Evolutionary conservation across 1,140 invertebrate genomes (phyloP).

Genomic region (Neoseiulus cucumeris): DNA sequence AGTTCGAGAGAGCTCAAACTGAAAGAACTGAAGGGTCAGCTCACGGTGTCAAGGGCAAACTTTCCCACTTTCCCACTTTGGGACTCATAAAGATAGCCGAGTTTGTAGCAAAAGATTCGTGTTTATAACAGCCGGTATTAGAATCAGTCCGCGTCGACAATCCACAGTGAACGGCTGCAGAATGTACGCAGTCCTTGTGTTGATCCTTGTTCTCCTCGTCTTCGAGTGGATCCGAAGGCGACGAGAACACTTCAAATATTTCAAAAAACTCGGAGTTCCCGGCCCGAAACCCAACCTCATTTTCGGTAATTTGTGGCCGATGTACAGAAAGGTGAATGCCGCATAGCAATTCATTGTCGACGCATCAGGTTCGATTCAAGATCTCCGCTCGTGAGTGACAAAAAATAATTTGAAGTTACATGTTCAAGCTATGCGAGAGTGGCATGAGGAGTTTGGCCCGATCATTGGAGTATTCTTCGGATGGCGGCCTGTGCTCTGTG

Average conservation of each 20-base stretch:
- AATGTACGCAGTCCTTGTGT: not conserved
- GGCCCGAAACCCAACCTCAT: slow-evolving; percentile 24
- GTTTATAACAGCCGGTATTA: no score
- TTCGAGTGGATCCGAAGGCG: slow-evolving; percentile 12
- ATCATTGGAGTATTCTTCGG: slow-evolving; percentile 27
- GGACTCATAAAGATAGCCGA: no score
- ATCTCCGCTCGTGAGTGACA: not conserved
- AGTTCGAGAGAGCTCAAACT: no score
- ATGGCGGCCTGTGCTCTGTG: slow-evolving; percentile 23
- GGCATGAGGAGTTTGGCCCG: slow-evolving; percentile 24
- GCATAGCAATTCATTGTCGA: not conserved
- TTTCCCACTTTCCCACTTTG: no score
- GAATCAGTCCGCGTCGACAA: no score
- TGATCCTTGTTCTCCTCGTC: not conserved
- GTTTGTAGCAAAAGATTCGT: no score
- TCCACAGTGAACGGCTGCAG: no score
- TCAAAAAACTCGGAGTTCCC: slow-evolving; percentile 23
- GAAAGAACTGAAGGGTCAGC: no score
- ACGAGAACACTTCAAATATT: slow-evolving; percentile 16
- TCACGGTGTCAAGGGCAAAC: no score
- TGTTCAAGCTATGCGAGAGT: slow-evolving; percentile 22
- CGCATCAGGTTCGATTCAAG: no score
- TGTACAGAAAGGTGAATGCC: slow-evolving; percentile 22
- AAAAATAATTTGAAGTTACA: not conserved
- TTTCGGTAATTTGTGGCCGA: slow-evolving; percentile 23